Base-by-base conservation (phyloP, 2,888 invertebrate genomes). In the Cosmia pyralina region DNA sequence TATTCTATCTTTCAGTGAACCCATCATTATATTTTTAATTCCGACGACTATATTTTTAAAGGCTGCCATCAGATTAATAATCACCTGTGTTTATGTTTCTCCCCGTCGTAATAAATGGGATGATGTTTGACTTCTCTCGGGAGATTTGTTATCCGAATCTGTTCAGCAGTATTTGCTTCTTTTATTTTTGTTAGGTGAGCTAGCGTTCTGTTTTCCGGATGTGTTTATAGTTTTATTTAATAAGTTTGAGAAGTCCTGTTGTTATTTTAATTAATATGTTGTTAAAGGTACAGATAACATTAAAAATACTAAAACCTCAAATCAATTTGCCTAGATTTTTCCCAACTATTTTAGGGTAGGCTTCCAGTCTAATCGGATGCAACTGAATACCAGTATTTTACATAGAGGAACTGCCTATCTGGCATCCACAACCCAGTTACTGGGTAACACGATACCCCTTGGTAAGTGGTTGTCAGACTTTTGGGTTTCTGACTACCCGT, bases 61-160 rank as follows among this genome's bases (percentile, higher is more conserved):
- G 79, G 46, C 57, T 64, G 69, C 53, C 67, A 65, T 70, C 73
- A 73, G 72, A 72, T 75, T 76, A 69, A 84, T 78, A 80, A 82
- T 86, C 68, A 64, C 66, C 50, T 75, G 72, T 84, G 81, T 83
- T 84, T 81, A 86, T 86, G 74, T 79, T 80, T 76, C 60, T 58
- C 22, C 15, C 10, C 50, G 72, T 66, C 58, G 58, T 86, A 81
- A 81, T 85, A 86, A 81, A 84, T 81, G 67, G 65, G 69, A 50
- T 68, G 70, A 70, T 81, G 85, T 84, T 79, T 75, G 59, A 48
- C 53, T 79, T 86, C 67, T 71, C 67, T 76, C 72, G 38, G 60
- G 41, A 79, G 80, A 83, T 72, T 59, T 69, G 80, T 79, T 75
- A 58, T 62, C 38, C 41, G 44, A 67, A 66, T 68, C 59, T 59